phyloP scores from a whole-genome alignment of 2,888 invertebrate species.

The Cerastis leucographa region DNA sequence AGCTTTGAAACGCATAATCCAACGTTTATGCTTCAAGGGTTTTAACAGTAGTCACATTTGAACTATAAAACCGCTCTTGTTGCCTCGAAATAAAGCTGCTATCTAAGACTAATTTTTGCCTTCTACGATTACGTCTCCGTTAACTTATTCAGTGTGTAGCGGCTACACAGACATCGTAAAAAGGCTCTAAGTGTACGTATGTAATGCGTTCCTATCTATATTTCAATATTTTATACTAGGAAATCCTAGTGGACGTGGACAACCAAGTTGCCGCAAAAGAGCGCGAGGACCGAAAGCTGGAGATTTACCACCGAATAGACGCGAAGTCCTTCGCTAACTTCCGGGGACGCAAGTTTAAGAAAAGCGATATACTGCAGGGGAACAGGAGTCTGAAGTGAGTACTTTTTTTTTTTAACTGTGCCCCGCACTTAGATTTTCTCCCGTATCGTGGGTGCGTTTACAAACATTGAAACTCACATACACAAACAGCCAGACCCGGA shows the following conservation, averaged over 20 bases:
- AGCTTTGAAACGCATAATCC: background rate
- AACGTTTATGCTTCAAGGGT: background rate
- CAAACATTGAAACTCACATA: no score
- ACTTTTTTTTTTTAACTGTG: no score
- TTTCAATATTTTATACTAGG: constrained; percentile 81
- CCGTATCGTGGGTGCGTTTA: no score
- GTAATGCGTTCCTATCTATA: no score
- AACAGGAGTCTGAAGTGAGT: constrained; percentile 94
- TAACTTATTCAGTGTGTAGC: background rate
- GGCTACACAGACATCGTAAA: background rate
- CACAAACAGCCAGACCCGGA: no score
- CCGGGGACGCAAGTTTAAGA: constrained; percentile 97
- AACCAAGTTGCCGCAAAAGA: constrained; percentile 98
- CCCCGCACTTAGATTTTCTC: no score
- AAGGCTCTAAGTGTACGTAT: no score
- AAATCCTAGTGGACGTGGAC: constrained; percentile 97
- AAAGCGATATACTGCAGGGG: constrained; percentile 96
- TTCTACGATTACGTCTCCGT: background rate
- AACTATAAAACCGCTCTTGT: background rate
- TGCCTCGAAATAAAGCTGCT: background rate
- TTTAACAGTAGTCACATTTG: background rate
- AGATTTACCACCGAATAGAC: constrained; percentile 98
- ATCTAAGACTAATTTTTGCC: background rate
- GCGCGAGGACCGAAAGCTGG: constrained; percentile 96
- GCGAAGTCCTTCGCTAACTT: constrained; percentile 97